Evolutionary conservation across 2,113 vertebrate species (phyloP).

Genomic region (Sorex fumeus): DNA sequence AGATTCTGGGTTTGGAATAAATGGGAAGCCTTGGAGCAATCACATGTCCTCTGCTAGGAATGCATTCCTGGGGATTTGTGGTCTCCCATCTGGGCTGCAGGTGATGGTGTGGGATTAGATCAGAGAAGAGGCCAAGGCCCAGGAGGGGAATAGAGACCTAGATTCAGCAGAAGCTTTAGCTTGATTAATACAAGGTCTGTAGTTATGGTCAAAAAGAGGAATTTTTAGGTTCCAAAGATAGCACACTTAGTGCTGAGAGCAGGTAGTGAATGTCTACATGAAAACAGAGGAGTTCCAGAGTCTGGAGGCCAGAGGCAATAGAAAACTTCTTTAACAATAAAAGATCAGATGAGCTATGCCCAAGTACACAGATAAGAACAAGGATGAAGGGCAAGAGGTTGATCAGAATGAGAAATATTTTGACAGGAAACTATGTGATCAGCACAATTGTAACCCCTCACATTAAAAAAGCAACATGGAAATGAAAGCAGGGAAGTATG

Average conservation of each 20-base stretch:
- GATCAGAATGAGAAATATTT: not conserved
- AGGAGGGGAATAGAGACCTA: constrained; percentile 48
- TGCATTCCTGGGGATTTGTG: constrained; percentile 77
- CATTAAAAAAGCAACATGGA: not conserved
- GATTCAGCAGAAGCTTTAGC: constrained; percentile 52
- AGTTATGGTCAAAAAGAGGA: not conserved
- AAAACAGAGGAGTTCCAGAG: not conserved
- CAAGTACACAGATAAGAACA: not conserved
- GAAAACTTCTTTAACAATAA: constrained; percentile 18
- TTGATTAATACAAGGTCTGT: constrained; percentile 56
- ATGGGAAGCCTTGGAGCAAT: constrained; percentile 70
- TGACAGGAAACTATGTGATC: not conserved
- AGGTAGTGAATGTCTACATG: not conserved
- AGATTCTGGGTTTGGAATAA: constrained; percentile 60
- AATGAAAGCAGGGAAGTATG: not conserved
- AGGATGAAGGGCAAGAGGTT: not conserved
- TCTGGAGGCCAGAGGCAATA: not conserved
- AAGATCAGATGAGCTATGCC: not conserved
- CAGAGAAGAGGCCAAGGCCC: constrained; percentile 49
- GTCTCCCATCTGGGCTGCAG: constrained; percentile 78
- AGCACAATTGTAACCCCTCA: not conserved
- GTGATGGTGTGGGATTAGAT: constrained; percentile 71
- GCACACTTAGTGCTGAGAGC: not conserved
- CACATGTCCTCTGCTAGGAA: constrained; percentile 68
- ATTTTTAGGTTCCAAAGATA: not conserved